Percentiles rank a stretch among this genome's conserved stretches.
These are phyloP conservation scores for Lasioglossum leucozonium DNA, from an alignment of 2,888 invertebrate genomes.

Conservation along the genomic window DNA sequence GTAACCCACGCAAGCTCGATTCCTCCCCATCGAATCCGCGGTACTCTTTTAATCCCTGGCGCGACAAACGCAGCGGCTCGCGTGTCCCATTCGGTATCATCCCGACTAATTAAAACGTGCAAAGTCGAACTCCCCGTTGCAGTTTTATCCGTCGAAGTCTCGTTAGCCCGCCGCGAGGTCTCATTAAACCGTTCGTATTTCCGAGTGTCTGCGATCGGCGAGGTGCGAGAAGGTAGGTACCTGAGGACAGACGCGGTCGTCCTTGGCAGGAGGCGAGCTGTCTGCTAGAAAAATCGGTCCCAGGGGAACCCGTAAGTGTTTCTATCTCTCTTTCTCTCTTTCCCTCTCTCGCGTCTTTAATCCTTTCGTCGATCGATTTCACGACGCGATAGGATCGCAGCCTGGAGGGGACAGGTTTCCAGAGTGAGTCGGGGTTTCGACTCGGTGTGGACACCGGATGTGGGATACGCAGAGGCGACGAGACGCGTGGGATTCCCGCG, in stretches of 20 bases:
- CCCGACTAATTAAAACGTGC: not conserved
- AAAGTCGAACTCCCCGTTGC: not conserved
- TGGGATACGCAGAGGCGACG: conserved; percentile 75
- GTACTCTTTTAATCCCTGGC: not conserved
- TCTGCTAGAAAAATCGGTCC: not conserved
- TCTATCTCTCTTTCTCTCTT: not conserved
- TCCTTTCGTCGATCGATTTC: conserved; percentile 3
- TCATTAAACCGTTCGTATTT: not conserved
- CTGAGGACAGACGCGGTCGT: not conserved
- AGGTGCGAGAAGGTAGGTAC: not conserved
- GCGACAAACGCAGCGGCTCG: not conserved
- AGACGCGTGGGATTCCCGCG: conserved; percentile 77
- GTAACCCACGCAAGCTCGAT: not conserved
- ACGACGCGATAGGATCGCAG: not conserved
- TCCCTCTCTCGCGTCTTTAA: not conserved
- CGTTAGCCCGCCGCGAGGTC: conserved; percentile 1
- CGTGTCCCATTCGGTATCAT: not conserved
- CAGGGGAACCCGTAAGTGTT: not conserved
- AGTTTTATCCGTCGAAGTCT: not conserved
- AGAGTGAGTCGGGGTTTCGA: conserved; percentile 55
- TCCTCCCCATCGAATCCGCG: not conserved
- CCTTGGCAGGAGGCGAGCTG: not conserved
- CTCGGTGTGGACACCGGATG: conserved; percentile 75
- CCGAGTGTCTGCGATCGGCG: not conserved
- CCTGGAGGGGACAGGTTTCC: conserved; percentile 67